phyloP scores from a whole-genome alignment of 37 sponge, comb jelly and placozoan genomes.

The Haliclona indistincta region DNA sequence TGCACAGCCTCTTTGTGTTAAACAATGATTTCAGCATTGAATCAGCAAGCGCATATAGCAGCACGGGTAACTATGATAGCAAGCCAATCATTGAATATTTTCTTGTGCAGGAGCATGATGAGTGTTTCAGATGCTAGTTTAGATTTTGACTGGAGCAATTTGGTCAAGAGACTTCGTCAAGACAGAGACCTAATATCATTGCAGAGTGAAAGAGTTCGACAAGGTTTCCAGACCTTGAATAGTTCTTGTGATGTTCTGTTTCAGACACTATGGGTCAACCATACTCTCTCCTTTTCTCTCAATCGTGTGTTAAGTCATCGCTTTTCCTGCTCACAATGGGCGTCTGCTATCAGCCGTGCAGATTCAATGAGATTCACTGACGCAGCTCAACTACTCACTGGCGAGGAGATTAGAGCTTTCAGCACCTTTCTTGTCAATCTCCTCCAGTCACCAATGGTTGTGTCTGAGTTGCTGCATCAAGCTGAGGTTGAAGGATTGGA shows the following conservation, averaged over 20 bases:
- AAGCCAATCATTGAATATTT: too few species aligned
- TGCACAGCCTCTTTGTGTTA: too few species aligned
- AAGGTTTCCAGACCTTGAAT: slow-evolving; percentile 29
- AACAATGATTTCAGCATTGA: too few species aligned
- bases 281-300: slow-evolving; percentile 34
- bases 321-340: slow-evolving; percentile 30
- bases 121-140: too few species aligned
- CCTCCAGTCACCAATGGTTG: slow-evolving; percentile 6
- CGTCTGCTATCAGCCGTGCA: background rate
- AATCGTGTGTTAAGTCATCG: slow-evolving; percentile 11
- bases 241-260: slow-evolving; percentile 41
- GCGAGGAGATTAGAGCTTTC: slow-evolving; percentile 14
- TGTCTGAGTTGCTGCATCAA: slow-evolving; percentile 27
- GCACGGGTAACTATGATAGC: too few species aligned
- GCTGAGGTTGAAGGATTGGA: slow-evolving; percentile 60
- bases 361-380: slow-evolving; percentile 19
- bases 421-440: slow-evolving; percentile 23
- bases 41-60: too few species aligned
- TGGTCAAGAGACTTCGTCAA: slow-evolving; percentile 55
- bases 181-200: slow-evolving; percentile 49
- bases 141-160: slow-evolving; percentile 4
- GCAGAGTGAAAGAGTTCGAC: slow-evolving; percentile 14
- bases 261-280: slow-evolving; percentile 45
- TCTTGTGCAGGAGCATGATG: too few species aligned
- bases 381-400: slow-evolving; percentile 27